A percentile compares a stretch with the other conserved stretches of the same genome.
These are phyloP conservation scores for Drosophila lacicola DNA, from an alignment of 2,888 invertebrate genomes.

Conservation along the genomic window DNA sequence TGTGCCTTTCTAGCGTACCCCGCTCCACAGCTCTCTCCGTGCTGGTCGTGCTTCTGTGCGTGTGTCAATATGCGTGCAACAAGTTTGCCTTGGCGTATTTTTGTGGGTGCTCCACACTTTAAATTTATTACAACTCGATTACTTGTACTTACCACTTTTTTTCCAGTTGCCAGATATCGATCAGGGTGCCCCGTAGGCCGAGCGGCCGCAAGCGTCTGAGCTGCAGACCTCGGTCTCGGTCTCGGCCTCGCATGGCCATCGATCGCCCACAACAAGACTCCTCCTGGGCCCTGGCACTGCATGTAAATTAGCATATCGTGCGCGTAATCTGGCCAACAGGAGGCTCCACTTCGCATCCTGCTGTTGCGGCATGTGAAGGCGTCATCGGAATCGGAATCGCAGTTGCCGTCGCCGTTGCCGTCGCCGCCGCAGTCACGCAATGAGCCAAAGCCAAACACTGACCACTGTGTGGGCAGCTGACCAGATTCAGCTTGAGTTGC, in stretches of 20 bases:
- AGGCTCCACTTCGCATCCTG: slow-evolving; percentile 73
- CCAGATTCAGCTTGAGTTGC: slow-evolving; percentile 14
- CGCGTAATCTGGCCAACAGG: slow-evolving; percentile 78
- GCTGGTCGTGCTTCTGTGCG: slow-evolving; percentile 50
- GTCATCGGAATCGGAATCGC: slow-evolving; percentile 64
- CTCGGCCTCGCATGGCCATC: slow-evolving; percentile 54
- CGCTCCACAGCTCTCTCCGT: not conserved
- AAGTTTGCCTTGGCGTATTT: slow-evolving; percentile 61
- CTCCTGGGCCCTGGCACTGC: slow-evolving; percentile 46
- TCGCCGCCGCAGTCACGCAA: slow-evolving; percentile 43
- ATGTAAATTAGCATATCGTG: slow-evolving; percentile 81
- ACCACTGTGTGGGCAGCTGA: slow-evolving; percentile 77
- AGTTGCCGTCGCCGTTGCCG: slow-evolving; percentile 22
- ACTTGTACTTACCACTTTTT: slow-evolving; percentile 80
- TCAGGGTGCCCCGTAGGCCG: slow-evolving; percentile 57
- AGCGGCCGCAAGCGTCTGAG: slow-evolving; percentile 15
- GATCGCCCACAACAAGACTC: slow-evolving; percentile 63
- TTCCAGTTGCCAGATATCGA: slow-evolving; percentile 70
- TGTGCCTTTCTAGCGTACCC: slow-evolving; percentile 66
- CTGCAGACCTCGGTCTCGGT: slow-evolving; percentile 15
- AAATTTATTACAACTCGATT: slow-evolving; percentile 81
- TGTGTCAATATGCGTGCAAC: slow-evolving; percentile 80
- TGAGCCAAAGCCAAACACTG: slow-evolving; percentile 41
- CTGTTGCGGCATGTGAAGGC: slow-evolving; percentile 79
- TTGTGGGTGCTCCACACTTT: slow-evolving; percentile 79